Evolutionary conservation across 2,888 invertebrate species (phyloP), one percentile per base, ranked within the genome.

Genomic region (Eudasyphora cyanicolor): DNA sequence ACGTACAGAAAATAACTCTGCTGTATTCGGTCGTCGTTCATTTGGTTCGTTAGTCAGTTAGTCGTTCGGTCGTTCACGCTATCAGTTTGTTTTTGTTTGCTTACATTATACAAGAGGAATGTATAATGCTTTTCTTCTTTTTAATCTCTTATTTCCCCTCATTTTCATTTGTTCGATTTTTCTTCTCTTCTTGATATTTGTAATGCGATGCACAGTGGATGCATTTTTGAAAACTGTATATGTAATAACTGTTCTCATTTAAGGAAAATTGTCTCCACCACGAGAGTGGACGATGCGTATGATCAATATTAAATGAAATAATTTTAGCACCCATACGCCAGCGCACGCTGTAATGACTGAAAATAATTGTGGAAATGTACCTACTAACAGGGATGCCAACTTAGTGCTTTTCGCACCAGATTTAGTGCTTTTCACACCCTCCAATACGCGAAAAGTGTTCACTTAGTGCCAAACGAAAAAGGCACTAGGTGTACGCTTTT

Each of bases 31-130:
- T 27, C 14, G 27, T 57, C 3, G 57, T 24, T 57, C 27, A 27
- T 6, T 24, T 24, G 24, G 54, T 54, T 19, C 5, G 54, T 19
- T 21, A 6, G 54, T 54, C 10, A 24, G 19, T 54, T 12, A n/a
- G 21, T 2, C 54, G 24, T 2, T 12, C 6, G 21, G 7, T 54
- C 12, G 24, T 1, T 54, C 21, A 7, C 29, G 57, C 27, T 70
- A 19, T 17, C 21, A 3, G 51, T 71, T 78, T 51, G 45, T 73
- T 79, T 71, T 78, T 51, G 45, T 73, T 79, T 74, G 74, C 17
- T 80, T 69, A 42, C 54, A 29, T 73, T 67, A 19, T 57, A 14
- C 29, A 54, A 69, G n/a, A 38, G 38, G 2, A 12, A 12, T 45
- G 45, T 45, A 45, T 45, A 4, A 38, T 38, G 38, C 14, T 24